Evolutionary conservation across 2,113 vertebrate genomes (phyloP).

Genomic region (Struthidea cinerea): DNA sequence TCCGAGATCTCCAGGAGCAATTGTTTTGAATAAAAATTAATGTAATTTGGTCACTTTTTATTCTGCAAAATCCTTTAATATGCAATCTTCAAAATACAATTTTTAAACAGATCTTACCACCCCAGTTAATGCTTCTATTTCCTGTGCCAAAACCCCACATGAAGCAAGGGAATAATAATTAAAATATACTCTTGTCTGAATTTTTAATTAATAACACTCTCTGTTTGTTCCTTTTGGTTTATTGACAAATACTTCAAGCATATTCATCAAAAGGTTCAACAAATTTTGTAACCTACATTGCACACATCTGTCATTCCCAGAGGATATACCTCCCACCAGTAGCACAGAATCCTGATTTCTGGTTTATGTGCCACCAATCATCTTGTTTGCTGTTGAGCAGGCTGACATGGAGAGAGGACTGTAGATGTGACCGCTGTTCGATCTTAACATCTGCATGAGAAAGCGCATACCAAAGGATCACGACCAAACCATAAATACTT

Average conservation of each 20-base stretch:
- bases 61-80: neutral
- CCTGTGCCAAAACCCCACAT: neutral
- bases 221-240: neutral
- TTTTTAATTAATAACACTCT: neutral
- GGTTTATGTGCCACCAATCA: neutral
- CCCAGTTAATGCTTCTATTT: neutral
- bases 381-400: neutral
- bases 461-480: neutral
- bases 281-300: neutral
- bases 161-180: neutral
- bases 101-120: neutral
- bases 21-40: constrained; percentile 4
- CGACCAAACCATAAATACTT: neutral
- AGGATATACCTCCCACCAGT: neutral
- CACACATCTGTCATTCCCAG: neutral
- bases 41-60: neutral
- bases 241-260: neutral
- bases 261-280: neutral
- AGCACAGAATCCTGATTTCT: neutral
- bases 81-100: neutral
- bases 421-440: rapidly evolving
- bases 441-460: neutral
- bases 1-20: neutral
- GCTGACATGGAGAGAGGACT: neutral
- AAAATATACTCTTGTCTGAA: neutral